A percentile compares a stretch with the other conserved stretches of the same genome.
phyloP scores from a whole-genome alignment of 2,888 invertebrate species.

The Cephalotes varians region DNA sequence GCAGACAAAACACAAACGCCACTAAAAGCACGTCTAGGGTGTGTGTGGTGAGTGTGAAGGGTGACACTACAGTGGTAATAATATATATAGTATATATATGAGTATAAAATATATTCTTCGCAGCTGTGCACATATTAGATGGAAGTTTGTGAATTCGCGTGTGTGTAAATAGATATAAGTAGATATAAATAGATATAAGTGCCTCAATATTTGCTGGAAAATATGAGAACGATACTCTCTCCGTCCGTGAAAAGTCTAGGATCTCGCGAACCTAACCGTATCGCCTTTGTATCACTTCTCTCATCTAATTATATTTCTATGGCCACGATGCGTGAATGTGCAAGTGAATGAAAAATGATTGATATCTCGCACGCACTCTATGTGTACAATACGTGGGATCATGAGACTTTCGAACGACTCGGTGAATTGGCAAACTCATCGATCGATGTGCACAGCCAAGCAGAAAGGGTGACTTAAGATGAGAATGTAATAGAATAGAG shows the following conservation, averaged over 20 bases:
- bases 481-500: conserved; percentile 38
- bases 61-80: conserved; percentile 77
- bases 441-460: conserved; percentile 82
- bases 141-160: conserved; percentile 69
- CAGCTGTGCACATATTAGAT: conserved; percentile 81
- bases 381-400: conserved; percentile 30
- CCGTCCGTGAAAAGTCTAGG: conserved; percentile 14
- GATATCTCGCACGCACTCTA: conserved; percentile 51
- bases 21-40: conserved; percentile 84
- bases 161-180: conserved; percentile 48
- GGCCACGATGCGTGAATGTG: conserved; percentile 69
- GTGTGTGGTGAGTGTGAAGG: conserved; percentile 79
- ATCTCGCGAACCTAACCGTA: conserved; percentile 31
- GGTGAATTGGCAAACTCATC: conserved; percentile 71
- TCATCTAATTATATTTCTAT: conserved; percentile 58
- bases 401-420: conserved; percentile 56
- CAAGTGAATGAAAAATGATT: conserved; percentile 56
- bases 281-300: conserved; percentile 39
- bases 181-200: conserved; percentile 35
- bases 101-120: conserved; percentile 65
- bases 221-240: conserved; percentile 27
- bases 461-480: conserved; percentile 66
- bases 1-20: conserved; percentile 83
- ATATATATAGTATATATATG: conserved; percentile 53
- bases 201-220: conserved; percentile 14